Percentiles rank a stretch among this genome's conserved stretches.
These are phyloP conservation scores for Salmo trutta DNA, from an alignment of 2,797 vertebrate species.

Conservation along the genomic window DNA sequence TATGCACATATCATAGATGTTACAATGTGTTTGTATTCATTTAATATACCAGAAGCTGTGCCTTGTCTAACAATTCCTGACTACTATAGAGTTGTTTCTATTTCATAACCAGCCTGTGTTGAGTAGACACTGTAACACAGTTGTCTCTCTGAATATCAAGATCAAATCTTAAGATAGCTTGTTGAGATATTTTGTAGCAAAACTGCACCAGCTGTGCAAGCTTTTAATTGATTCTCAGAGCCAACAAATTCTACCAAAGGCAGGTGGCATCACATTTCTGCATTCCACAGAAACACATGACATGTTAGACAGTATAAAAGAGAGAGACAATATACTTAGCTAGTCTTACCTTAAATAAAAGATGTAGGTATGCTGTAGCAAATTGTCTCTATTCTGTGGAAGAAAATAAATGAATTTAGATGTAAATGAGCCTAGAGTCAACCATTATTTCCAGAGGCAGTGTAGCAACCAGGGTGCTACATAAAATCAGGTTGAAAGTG, in stretches of 20 bases:
- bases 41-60: not conserved
- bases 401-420: conserved; percentile 35
- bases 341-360: conserved; percentile 71
- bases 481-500: not conserved
- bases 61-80: not conserved
- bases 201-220: conserved; percentile 61
- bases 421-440: not conserved
- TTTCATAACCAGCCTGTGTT: not conserved
- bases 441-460: too few relatives aligned
- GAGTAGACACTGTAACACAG: not conserved
- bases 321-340: conserved; percentile 6
- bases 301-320: not conserved
- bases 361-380: conserved; percentile 54
- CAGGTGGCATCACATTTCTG: conserved; percentile 13
- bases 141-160: conserved; percentile 3
- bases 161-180: not conserved
- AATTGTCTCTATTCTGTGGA: conserved; percentile 59
- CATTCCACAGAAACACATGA: conserved; percentile 19
- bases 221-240: conserved; percentile 39
- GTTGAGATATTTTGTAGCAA: conserved; percentile 55
- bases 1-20: too few relatives aligned
- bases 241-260: conserved; percentile 39
- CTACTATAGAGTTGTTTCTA: not conserved
- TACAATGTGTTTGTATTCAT: not conserved
- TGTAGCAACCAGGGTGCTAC: not conserved